Evolutionary conservation across 2,113 vertebrate genomes (phyloP), one percentile per base, ranked within the genome.

Genomic region (Rhabdomys dilectus): DNA sequence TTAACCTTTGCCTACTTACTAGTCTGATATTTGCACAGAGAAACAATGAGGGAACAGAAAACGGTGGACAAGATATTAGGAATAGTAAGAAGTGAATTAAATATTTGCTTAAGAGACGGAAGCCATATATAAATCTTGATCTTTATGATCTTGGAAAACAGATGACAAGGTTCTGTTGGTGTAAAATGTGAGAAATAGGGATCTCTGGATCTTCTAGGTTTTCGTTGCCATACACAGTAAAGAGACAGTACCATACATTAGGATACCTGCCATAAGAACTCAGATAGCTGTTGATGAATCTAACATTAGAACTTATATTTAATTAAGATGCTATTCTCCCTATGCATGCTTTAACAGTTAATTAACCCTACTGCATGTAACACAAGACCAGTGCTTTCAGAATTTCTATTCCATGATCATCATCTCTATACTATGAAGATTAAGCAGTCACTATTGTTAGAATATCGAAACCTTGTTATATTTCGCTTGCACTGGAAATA

Each of bases 281-380:
- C 89, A 78, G 84, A 36, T 64, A 78, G 56, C 24, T 80, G 15
- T 31, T 85, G 45, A 24, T 26, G 56, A 95, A 78, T 48, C n/a
- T 76, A 88, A 53, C 92, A 72, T 82, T 58, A 90, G 53, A 87
- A 77, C 31, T 26, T 51, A 42, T 72, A 87, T 92, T 75, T 64
- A 60, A 58, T 12, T 93, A 45, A 80, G 58, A 62, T 70, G 21
- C 7, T 51, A 9, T 58, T 91, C 73, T 58, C 1, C 36, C n/a
- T 39, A 53, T 22, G n/a, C 36, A 53, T 76, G 4, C 45, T 6
- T 19, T 64, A 51, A 29, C 6, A 64, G 3, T 7, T 31, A 86
- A 26, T 24, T 68, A 66, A 80, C 29, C 58, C 29, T 58, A 81
- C 62, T 10, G 8, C 4, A 13, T 17, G 1, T 42, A 51, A 87